phyloP scores from a whole-genome alignment of 2,797 vertebrate species.

The Dermochelys coriacea region DNA sequence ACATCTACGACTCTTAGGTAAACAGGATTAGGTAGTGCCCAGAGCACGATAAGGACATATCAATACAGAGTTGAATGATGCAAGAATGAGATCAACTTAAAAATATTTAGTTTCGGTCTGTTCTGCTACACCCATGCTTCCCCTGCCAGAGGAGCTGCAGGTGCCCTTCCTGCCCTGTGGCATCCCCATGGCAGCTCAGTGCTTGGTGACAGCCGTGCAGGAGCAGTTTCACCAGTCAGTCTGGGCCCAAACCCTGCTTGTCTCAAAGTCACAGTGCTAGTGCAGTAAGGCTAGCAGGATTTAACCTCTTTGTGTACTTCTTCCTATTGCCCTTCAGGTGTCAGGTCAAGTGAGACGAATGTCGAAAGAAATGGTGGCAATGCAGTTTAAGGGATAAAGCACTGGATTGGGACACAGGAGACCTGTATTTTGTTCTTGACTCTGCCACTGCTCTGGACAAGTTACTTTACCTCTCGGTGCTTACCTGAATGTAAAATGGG shows the following conservation, averaged over 20 bases:
- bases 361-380: neutral
- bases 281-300: neutral
- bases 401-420: neutral
- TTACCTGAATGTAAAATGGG: neutral
- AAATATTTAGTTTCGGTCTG: rapidly evolving
- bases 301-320: neutral
- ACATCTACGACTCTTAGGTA: neutral
- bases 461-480: neutral
- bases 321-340: neutral
- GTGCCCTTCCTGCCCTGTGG: neutral
- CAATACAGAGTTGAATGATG: rapidly evolving
- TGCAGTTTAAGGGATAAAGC: neutral
- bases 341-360: neutral
- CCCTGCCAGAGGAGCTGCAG: neutral
- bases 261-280: neutral
- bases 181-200: neutral
- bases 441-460: neutral
- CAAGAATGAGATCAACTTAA: neutral
- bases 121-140: neutral
- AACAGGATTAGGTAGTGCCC: rapidly evolving
- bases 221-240: neutral
- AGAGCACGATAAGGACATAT: rapidly evolving
- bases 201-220: neutral
- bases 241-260: neutral
- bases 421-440: neutral